These are phyloP conservation scores for Hetaerina titia DNA, from an alignment of 2,888 invertebrate species.

Conservation along the genomic window DNA sequence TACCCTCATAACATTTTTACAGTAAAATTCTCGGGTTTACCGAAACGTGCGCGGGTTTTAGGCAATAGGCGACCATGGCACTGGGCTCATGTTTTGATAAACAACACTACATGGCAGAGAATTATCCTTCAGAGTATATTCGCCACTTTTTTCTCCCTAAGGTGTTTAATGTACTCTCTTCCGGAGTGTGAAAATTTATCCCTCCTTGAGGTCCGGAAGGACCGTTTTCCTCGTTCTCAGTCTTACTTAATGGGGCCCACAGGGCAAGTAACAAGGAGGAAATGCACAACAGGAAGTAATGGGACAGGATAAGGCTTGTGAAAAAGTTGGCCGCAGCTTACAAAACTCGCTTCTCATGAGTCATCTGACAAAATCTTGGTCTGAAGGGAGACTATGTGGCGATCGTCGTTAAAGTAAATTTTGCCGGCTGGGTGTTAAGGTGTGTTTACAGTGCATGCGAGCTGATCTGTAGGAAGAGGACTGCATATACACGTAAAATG, in stretches of 20 bases:
- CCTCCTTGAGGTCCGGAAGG: neutral
- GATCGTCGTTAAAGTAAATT: neutral
- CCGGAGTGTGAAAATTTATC: neutral
- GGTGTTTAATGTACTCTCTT: too few relatives aligned
- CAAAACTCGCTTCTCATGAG: neutral
- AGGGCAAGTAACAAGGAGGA: neutral
- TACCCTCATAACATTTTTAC: too few relatives aligned
- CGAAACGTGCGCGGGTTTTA: too few relatives aligned
- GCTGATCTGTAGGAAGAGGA: neutral
- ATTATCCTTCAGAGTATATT: too few relatives aligned
- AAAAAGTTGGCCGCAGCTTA: neutral
- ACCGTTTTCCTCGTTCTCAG: neutral
- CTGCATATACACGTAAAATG: neutral
- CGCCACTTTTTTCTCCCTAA: too few relatives aligned
- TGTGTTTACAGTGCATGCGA: neutral
- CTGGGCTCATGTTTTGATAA: too few relatives aligned
- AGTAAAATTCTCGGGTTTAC: too few relatives aligned
- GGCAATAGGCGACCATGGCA: too few relatives aligned
- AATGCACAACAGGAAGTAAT: conserved; percentile 1
- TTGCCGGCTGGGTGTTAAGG: neutral
- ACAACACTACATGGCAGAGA: too few relatives aligned
- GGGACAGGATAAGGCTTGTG: neutral
- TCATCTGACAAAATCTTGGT: neutral
- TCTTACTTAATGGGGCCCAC: neutral
- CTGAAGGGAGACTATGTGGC: neutral